Evolutionary conservation across 2,797 vertebrate species (phyloP), one percentile per base, ranked within the genome.

Genomic region (Saxicola maurus): DNA sequence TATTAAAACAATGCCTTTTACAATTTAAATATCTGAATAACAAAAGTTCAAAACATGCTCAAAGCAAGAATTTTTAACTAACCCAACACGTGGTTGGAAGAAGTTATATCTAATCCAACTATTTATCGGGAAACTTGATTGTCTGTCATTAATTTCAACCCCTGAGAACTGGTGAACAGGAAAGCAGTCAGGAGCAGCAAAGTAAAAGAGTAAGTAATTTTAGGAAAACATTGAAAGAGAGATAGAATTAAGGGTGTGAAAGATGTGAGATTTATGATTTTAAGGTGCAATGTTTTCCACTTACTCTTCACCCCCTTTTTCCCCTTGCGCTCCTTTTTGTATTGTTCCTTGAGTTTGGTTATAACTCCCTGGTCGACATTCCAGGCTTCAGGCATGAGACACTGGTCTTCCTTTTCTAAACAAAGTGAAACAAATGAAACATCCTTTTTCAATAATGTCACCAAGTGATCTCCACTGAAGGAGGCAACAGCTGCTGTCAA

Each of bases 261-360:
- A 97, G 95, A 97, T 93, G 95, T 94, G 91, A 96, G 94, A 96
- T 96, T 96, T 95, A 93, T 96, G 95, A 96, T 95, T 95, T 96
- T 96, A 96, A 96, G 95, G 97, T 96, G 97, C 98, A 98, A 97
- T 97, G 97, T 97, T 97, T 97, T 97, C 97, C 97, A 99, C 99
- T 99, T 99, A 99, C 99, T 99, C 99, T 99, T 99, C 97, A 99
- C 99, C 98, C 99, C 99, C 95, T 99, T 99, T 98, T 99, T 99
- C 96, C 99, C 99, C 98, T 99, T 99, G 98, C 99, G 99, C 97
- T 99, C 99, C 98, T 99, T 99, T 98, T 98, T 99, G 99, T 99
- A 99, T 98, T 99, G 98, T 97, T 99, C 99, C 98, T 99, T 99
- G 97, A 99, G 99, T 98, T 99, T 99, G 98, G 98, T 99, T 98